Evolutionary conservation across 2,797 vertebrate species (phyloP).

Genomic region (Cichlasoma orientale): DNA sequence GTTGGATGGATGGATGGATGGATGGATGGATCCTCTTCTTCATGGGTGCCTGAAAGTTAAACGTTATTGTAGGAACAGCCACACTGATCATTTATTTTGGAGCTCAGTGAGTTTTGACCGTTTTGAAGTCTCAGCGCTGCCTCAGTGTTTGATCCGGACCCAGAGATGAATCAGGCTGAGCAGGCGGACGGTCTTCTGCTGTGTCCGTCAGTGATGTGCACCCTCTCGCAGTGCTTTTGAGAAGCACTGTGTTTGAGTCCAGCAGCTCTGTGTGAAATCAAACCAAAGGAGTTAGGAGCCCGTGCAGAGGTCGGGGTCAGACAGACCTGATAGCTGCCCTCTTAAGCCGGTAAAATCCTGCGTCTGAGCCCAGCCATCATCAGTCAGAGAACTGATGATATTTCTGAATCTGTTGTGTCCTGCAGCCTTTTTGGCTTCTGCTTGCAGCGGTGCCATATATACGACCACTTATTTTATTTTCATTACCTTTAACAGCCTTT

Average conservation of each 20-base stretch:
- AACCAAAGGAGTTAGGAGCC: not conserved
- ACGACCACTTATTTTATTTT: not conserved
- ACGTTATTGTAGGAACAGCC: not conserved
- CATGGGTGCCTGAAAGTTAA: not conserved
- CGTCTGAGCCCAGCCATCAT: not conserved
- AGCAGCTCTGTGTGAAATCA: not conserved
- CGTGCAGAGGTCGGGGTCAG: not conserved
- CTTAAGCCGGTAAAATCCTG: not conserved
- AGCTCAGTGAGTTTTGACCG: too few species aligned
- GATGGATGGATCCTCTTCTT: too few species aligned
- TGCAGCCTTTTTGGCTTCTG: not conserved
- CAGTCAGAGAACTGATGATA: not conserved
- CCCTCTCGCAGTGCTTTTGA: not conserved
- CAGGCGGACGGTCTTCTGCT: not conserved
- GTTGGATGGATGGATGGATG: not conserved
- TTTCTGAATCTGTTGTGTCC: not conserved
- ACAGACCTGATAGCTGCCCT: not conserved
- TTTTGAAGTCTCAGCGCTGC: too few species aligned
- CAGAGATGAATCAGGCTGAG: too few species aligned
- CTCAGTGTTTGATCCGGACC: not conserved
- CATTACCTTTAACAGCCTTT: not conserved
- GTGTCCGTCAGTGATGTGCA: not conserved
- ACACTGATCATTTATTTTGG: not conserved
- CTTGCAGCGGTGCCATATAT: not conserved
- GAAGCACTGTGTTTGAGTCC: not conserved